Evolutionary conservation across 2,888 invertebrate species (phyloP).

Genomic region (Synanthedon formicaeformis): DNA sequence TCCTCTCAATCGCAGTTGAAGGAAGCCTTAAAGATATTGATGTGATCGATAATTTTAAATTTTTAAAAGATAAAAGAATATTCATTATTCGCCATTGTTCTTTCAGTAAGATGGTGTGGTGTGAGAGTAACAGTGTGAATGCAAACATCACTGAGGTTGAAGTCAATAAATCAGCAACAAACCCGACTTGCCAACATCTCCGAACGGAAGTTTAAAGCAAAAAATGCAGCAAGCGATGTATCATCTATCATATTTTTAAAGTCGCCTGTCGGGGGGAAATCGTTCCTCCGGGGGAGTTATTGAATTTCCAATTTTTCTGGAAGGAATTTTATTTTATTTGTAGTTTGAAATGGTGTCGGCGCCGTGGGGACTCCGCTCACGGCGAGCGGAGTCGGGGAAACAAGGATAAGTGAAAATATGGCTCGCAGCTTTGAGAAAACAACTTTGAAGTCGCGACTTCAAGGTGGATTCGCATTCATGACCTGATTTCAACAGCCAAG

Average conservation of each 20-base stretch:
- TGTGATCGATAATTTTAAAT: no score
- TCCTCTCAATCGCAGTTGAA: no score
- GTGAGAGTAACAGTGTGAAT: not conserved
- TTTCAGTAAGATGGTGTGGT: no score
- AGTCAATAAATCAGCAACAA: constrained; percentile 3
- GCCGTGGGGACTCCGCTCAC: constrained; percentile 7
- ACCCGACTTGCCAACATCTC: not conserved
- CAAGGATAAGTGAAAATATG: not conserved
- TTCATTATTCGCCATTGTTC: no score
- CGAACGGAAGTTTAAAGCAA: not conserved
- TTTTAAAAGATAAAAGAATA: no score
- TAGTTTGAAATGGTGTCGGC: constrained; percentile 15
- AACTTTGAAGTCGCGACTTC: not conserved
- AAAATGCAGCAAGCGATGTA: constrained; percentile 9
- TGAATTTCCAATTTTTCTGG: constrained; percentile 38
- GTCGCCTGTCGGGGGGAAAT: constrained; percentile 24
- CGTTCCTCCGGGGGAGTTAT: constrained; percentile 28
- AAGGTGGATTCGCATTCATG: not conserved
- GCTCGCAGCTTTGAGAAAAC: not conserved
- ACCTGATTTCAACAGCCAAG: not conserved
- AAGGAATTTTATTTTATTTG: constrained; percentile 27
- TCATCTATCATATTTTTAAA: constrained; percentile 35
- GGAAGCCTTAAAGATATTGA: no score
- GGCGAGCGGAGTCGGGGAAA: not conserved
- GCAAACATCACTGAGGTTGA: not conserved